These are phyloP conservation scores for Zalophus californianus DNA, from an alignment of 2,797 vertebrate genomes.

Conservation along the genomic window DNA sequence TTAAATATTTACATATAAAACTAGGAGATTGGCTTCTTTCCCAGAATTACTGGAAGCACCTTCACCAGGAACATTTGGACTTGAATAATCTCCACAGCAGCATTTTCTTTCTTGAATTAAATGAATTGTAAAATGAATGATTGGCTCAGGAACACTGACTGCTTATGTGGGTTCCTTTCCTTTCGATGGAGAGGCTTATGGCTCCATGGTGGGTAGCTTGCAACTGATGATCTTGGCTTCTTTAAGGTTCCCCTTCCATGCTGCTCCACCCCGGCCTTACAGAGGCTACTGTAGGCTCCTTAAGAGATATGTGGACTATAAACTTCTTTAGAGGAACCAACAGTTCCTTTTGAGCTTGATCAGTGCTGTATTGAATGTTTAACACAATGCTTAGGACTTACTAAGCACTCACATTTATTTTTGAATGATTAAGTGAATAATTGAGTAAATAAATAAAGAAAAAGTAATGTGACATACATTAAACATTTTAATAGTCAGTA, in stretches of 20 bases:
- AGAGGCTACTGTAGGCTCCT: neutral
- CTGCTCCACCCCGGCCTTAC: neutral
- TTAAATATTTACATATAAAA: slow-evolving; percentile 91
- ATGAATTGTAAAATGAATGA: slow-evolving; percentile 84
- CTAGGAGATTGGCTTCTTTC: slow-evolving; percentile 87
- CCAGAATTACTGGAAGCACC: slow-evolving; percentile 91
- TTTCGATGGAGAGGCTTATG: slow-evolving; percentile 44
- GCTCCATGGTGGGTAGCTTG: neutral
- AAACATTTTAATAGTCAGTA: slow-evolving; percentile 50
- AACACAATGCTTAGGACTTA: neutral
- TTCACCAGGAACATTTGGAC: slow-evolving; percentile 90
- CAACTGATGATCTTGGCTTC: neutral
- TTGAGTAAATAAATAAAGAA: slow-evolving; percentile 17
- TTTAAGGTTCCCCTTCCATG: neutral
- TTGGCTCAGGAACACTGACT: slow-evolving; percentile 78
- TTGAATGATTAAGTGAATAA: slow-evolving; percentile 36
- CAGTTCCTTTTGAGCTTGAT: neutral
- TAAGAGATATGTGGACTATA: neutral
- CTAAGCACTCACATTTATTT: neutral
- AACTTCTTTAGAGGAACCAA: slow-evolving; percentile 33
- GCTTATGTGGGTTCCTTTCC: slow-evolving; percentile 66
- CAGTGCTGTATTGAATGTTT: neutral
- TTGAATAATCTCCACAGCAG: slow-evolving; percentile 89
- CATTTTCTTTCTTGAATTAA: slow-evolving; percentile 86
- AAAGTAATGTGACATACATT: slow-evolving; percentile 7